A percentile compares a stretch with the other conserved stretches of the same genome.
These are phyloP conservation scores for Mionectes olivaceus DNA, from an alignment of 2,797 vertebrate genomes.

Conservation along the genomic window DNA sequence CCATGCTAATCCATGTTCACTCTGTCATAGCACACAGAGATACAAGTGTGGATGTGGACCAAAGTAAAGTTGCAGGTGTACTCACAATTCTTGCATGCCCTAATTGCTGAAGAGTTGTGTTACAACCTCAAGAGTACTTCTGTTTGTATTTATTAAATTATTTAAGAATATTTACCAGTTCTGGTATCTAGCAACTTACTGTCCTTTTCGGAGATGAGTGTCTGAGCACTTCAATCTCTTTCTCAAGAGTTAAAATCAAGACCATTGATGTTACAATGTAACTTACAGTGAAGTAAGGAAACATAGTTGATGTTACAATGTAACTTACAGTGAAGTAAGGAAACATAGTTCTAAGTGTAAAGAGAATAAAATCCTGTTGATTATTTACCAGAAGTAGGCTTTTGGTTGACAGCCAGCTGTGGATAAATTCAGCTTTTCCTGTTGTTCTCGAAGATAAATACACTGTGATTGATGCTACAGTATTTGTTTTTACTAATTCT, in stretches of 20 bases:
- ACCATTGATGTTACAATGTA: neutral
- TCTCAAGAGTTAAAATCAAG: neutral
- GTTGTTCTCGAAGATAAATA: neutral
- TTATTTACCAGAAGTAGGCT: neutral
- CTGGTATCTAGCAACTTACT: no score
- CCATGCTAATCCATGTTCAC: neutral
- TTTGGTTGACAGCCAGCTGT: neutral
- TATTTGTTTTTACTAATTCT: neutral
- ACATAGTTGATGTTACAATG: neutral
- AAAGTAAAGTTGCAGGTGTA: neutral
- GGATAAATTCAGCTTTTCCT: neutral
- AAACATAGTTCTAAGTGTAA: neutral
- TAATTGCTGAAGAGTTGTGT: neutral
- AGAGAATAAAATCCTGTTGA: neutral
- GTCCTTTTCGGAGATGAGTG: neutral
- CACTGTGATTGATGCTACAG: neutral
- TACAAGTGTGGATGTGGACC: neutral
- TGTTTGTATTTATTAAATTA: neutral
- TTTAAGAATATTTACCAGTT: neutral
- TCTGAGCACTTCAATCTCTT: neutral
- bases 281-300: neutral
- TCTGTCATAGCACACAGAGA: neutral
- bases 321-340: neutral
- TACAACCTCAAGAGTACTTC: neutral
- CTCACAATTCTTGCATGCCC: neutral